Evolutionary conservation across 2,797 vertebrate genomes (phyloP), one percentile per base, ranked within the genome.

Genomic region (Vultur gryphus): DNA sequence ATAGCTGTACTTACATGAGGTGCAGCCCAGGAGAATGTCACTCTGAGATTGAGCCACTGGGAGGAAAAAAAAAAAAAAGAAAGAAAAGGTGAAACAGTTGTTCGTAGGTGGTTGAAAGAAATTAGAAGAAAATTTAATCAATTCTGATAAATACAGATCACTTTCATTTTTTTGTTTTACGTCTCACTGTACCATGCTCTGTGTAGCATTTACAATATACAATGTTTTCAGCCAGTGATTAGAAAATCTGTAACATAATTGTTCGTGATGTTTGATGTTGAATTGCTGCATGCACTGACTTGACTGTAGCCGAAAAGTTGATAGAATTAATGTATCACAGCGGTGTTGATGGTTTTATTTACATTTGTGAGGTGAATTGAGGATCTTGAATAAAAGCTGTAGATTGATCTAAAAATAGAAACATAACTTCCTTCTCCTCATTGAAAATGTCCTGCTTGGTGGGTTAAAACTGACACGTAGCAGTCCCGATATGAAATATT

Each of bases 1-100:
- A 9, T 25, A 86, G 87, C 44, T 54, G 76, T 95, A 96, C 96
- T 96, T 88, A 96, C 91, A 5, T 51, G 83, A 90, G 72, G 44
- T 85, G 96, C 59, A 75, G 91, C 33, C 44, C 75, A 35, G 55
- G 69, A 84, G 70, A 75, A 44, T 33, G n/a, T 75, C 91, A 62
- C 43, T 72, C 46, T 39, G 73, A 86, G 82, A 37, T 17, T n/a
- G 65, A 90, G 31, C 72, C 93, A 10, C 96, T 97, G 82, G 19
- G 23, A 81, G 65, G 16, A 66, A 82, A 80, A 67, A 16, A 35
- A n/a, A n/a, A 29, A n/a, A 37, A n/a, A 77, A 70, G 33, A 67
- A 86, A 67, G 4, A 29, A 62, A 79, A 70, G 8, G 41, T 94
- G 29, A 72, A 92, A 46, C 24, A 57, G 4, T 61, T 90, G 67